Conservation (phyloP, 1,140 invertebrate species). For the Rhagoletis pomonella region DNA sequence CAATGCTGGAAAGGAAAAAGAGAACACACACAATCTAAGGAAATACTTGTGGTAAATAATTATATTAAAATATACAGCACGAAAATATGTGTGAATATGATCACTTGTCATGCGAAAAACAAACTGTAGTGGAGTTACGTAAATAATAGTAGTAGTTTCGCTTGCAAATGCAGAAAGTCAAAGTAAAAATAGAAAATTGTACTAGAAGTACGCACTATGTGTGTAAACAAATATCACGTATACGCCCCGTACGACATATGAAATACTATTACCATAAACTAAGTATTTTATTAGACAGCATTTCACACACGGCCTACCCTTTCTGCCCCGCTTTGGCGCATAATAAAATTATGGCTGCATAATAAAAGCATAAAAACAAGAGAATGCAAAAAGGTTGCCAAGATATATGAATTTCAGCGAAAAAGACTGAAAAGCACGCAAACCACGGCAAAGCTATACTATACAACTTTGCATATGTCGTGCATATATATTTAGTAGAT, state of each 20-base stretch:
- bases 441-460: not conserved
- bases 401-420: not conserved
- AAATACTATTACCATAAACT: not conserved
- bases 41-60: too few species aligned
- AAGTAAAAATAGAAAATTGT: too few species aligned
- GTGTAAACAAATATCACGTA: too few species aligned
- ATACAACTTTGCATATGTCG: not conserved
- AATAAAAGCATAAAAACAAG: constrained; percentile 12
- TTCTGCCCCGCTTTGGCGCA: not conserved
- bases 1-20: constrained; percentile 82
- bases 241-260: not conserved
- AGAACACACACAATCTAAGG: too few species aligned
- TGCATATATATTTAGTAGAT: not conserved
- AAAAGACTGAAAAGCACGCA: not conserved
- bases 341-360: not conserved
- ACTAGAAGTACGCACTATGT: too few species aligned
- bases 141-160: too few species aligned
- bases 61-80: too few species aligned
- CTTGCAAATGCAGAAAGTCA: too few species aligned
- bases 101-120: too few species aligned
- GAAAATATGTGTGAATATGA: not conserved
- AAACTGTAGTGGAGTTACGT: too few species aligned
- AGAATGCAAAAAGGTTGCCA: not conserved
- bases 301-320: not conserved
- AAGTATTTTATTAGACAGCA: not conserved